Conservation (phyloP, 2,888 invertebrate species). For the Busseola fusca region DNA sequence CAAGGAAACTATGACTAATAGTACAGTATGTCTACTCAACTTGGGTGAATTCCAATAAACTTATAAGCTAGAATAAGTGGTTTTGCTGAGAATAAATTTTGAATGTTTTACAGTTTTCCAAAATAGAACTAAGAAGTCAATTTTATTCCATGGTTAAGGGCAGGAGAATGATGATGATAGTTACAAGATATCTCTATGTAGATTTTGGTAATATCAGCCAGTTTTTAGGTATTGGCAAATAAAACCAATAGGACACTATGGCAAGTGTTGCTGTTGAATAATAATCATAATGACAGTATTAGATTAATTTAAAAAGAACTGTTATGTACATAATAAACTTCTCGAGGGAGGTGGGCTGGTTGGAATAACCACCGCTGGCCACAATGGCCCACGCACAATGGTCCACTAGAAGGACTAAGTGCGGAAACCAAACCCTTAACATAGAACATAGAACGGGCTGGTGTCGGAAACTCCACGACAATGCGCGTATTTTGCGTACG, state of each 20-base stretch:
- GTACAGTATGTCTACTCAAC: too few relatives aligned
- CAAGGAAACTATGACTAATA: neutral
- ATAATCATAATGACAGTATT: neutral
- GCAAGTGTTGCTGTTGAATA: neutral
- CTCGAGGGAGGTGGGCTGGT: too few relatives aligned
- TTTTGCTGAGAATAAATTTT: neutral
- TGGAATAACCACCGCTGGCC: too few relatives aligned
- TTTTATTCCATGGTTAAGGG: neutral
- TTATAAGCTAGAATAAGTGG: neutral
- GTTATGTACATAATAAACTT: too few relatives aligned
- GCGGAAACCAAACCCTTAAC: too few relatives aligned
- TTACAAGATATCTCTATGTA: neutral
- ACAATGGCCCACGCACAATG: too few relatives aligned
- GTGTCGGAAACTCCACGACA: too few relatives aligned
- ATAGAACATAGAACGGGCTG: too few relatives aligned
- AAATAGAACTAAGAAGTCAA: neutral
- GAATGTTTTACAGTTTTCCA: neutral
- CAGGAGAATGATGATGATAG: too few relatives aligned
- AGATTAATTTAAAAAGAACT: neutral
- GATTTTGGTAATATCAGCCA: neutral
- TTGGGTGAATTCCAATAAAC: neutral
- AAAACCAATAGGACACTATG: neutral
- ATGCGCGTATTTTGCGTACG: too few relatives aligned
- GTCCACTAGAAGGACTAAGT: too few relatives aligned
- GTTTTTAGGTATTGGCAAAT: neutral